Base-by-base conservation (phyloP, 1,140 invertebrate genomes). In the Drosophila grimshawi region DNA sequence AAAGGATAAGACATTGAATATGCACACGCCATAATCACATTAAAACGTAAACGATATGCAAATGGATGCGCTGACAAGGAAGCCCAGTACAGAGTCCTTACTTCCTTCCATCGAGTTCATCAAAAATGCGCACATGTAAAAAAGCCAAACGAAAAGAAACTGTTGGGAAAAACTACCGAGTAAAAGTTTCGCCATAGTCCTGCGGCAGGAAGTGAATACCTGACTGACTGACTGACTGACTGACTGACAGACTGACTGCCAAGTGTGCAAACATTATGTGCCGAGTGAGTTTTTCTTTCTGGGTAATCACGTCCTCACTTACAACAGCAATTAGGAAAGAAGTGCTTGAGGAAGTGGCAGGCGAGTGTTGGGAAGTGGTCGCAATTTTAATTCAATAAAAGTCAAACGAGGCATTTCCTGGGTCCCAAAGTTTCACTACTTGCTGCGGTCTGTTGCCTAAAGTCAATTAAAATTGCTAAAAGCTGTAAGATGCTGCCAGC, bases 11-110 rank as follows among this genome's bases (percentile, higher is more conserved):
- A 65, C 81, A 88, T 88, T 78, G 63, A 85, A 81, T 85, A 89
- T 89, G 85, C 85, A 89, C 85, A 89, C 78, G 85, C 85, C 86
- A 89, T 89, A 89, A 89, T 89, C 85, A 89, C 85, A 89, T 89
- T 89, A 90, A 89, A 89, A 61, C 81, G 85, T 89, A 90, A 89
- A 90, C 85, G 85, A 89, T 89, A 89, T 89, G 85, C 86, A 89
- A 89, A 89, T 89, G 85, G 85, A 89, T 78, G 73, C 77, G 83
- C 85, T 88, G 85, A 83, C 85, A 81, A 73, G 85, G 80, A 85
- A 89, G 82, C 53, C 56, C 10, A 43, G 39, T 2, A 43, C 10
- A n/a, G 39, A 48, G 43, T 32, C 65, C 65, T 56, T 62, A 60
- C 29, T 35, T 56, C 65, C 65, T 56, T 62, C 49, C 29, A 29